These are phyloP conservation scores for Pyrrhia umbra DNA, from an alignment of 2,888 invertebrate genomes.

Conservation along the genomic window DNA sequence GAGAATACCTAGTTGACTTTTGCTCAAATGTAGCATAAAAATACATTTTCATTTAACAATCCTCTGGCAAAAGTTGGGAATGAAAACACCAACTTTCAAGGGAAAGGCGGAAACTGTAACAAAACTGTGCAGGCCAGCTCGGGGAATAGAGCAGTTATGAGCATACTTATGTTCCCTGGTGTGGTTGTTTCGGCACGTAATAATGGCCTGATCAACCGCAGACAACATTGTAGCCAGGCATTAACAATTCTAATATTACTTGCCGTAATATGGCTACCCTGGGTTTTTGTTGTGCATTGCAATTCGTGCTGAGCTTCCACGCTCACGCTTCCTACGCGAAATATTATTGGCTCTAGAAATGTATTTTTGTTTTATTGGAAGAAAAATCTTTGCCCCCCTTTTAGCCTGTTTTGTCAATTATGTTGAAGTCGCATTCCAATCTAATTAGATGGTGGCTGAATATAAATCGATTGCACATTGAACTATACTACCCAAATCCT, in stretches of 20 bases:
- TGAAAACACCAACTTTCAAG: conserved; percentile 33
- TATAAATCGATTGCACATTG: too few relatives aligned
- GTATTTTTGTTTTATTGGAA: too few relatives aligned
- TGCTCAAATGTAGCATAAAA: conserved; percentile 3
- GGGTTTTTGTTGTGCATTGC: conserved; percentile 2
- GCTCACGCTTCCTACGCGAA: background rate
- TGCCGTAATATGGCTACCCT: conserved; percentile 14
- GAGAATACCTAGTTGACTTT: background rate
- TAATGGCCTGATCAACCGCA: conserved; percentile 36
- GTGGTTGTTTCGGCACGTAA: conserved; percentile 30
- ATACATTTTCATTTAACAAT: conserved; percentile 30
- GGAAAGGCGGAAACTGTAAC: conserved; percentile 31
- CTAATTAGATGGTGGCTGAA: too few relatives aligned
- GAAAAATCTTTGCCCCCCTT: too few relatives aligned
- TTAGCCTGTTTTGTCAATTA: too few relatives aligned
- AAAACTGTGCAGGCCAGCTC: conserved; percentile 28
- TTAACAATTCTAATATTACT: conserved; percentile 34
- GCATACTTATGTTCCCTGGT: conserved; percentile 2
- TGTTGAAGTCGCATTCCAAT: too few relatives aligned
- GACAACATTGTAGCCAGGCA: conserved; percentile 6
- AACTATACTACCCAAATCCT: too few relatives aligned
- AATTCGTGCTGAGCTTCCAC: conserved; percentile 13
- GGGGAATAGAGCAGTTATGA: conserved; percentile 18
- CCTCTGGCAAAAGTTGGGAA: conserved; percentile 22
- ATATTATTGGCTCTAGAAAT: background rate